Conservation (phyloP, 2,113 vertebrate species). For the Gavialis gangeticus region DNA sequence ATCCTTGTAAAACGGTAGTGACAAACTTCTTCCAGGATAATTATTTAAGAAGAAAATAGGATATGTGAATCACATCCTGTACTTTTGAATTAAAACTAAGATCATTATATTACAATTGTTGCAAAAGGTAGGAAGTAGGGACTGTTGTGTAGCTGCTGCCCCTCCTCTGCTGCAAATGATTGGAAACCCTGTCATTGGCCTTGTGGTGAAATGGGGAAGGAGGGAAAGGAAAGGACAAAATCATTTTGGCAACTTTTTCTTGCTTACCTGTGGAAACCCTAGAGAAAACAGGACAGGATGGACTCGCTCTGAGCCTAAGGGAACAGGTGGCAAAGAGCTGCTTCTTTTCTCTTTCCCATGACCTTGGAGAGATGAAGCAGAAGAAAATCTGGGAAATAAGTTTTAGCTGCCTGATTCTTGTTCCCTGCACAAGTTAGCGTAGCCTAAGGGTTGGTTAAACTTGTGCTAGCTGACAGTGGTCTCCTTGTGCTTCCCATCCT, state of each 20-base stretch:
- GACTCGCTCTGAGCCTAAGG: background rate
- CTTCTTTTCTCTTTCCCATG: background rate
- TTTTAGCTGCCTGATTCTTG: background rate
- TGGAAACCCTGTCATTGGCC: background rate
- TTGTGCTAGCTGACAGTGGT: background rate
- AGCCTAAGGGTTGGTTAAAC: background rate
- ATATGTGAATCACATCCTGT: background rate
- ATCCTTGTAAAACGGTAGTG: background rate
- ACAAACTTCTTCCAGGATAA: background rate
- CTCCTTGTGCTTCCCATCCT: background rate
- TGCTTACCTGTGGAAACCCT: background rate
- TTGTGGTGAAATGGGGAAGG: background rate
- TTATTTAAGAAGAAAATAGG: background rate
- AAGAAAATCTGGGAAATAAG: background rate
- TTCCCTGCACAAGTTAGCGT: background rate
- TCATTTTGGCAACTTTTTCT: background rate
- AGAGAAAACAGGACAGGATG: background rate
- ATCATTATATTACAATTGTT: background rate
- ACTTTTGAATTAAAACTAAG: background rate
- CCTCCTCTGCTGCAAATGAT: background rate
- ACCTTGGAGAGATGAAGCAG: background rate
- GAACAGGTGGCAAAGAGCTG: background rate
- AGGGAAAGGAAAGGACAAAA: background rate
- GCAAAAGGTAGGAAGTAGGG: background rate
- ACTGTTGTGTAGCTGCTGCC: background rate